Conservation (phyloP, 2,113 vertebrate species). For the Dromaius novaehollandiae region DNA sequence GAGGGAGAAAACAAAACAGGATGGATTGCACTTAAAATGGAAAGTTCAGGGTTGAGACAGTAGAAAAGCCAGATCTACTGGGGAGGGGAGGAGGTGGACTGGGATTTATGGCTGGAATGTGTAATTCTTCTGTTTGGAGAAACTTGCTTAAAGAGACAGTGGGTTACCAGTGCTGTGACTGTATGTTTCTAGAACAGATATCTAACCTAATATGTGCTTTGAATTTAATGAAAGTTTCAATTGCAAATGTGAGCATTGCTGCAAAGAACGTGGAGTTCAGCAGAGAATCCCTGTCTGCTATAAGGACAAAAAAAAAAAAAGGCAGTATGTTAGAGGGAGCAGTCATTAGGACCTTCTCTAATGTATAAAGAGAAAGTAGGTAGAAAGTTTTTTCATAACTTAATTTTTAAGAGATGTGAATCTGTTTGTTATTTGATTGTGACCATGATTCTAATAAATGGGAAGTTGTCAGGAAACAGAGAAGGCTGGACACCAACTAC, state of each 20-base stretch:
- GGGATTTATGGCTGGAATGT: background rate
- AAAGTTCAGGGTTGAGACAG: background rate
- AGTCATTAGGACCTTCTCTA: background rate
- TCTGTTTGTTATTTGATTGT: background rate
- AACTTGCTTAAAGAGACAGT: fast-evolving
- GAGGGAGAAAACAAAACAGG: background rate
- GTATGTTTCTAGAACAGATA: background rate
- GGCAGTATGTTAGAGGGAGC: background rate
- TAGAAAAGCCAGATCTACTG: background rate
- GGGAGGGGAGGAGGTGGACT: fast-evolving
- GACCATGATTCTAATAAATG: background rate
- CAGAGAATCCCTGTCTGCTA: background rate
- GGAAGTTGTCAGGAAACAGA: background rate
- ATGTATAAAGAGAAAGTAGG: background rate
- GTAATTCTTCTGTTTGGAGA: background rate
- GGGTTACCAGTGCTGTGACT: background rate
- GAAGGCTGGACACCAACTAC: background rate
- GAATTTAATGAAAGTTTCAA: background rate
- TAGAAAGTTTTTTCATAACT: background rate
- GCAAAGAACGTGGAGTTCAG: background rate
- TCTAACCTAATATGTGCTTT: background rate
- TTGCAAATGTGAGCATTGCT: background rate
- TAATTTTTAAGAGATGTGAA: background rate
- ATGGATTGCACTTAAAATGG: background rate
- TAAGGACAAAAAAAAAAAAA: background rate